Evolutionary conservation across 1,140 invertebrate genomes (phyloP).

Genomic region (Hycleus cichorii): DNA sequence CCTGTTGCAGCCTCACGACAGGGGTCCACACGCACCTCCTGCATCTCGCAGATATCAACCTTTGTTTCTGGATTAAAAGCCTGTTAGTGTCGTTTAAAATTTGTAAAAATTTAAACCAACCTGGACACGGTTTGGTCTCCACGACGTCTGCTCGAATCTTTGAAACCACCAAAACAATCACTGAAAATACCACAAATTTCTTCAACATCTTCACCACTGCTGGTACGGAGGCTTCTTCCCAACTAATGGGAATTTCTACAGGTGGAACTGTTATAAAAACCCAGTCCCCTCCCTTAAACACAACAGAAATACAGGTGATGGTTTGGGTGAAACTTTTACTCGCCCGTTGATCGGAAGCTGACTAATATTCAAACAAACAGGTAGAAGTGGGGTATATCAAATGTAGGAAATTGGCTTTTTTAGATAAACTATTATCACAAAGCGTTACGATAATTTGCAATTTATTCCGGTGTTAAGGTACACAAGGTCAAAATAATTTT

Average conservation of each 20-base stretch:
- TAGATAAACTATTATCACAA: too few relatives aligned
- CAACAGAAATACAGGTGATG: neutral
- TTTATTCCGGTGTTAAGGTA: too few relatives aligned
- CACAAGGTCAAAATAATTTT: too few relatives aligned
- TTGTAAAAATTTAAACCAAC: conserved; percentile 2
- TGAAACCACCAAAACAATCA: neutral
- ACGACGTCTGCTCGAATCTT: neutral
- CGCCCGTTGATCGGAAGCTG: neutral
- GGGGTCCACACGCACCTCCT: conserved; percentile 12
- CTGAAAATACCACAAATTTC: too few relatives aligned
- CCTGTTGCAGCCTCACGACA: conserved; percentile 13
- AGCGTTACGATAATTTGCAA: too few relatives aligned
- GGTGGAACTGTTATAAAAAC: neutral
- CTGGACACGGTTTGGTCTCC: neutral
- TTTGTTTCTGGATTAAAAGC: neutral
- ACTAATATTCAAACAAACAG: neutral
- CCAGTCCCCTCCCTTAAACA: neutral
- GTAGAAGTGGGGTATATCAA: neutral
- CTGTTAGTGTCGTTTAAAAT: too few relatives aligned
- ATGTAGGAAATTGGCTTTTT: too few relatives aligned
- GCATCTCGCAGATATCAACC: conserved; percentile 6
- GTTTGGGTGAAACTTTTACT: neutral
- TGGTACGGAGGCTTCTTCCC: too few relatives aligned
- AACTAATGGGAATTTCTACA: neutral
- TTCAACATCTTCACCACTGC: neutral